Percentiles rank a stretch among this genome's conserved stretches.
Conservation (phyloP, 2,888 invertebrate species). For the Syrista parreyssii region DNA sequence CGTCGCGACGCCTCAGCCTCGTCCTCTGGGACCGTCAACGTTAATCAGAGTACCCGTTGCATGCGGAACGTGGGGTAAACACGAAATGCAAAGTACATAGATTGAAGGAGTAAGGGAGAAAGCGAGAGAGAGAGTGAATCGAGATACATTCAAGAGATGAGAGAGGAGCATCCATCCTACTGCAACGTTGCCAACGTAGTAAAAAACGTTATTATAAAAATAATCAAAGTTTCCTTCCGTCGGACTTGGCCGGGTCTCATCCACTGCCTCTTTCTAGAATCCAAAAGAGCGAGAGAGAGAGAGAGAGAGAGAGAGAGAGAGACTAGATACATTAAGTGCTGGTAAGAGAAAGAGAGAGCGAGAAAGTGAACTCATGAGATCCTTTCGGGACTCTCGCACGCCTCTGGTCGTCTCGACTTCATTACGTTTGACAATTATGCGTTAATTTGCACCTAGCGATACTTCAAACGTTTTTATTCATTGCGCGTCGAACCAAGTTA, state of each 20-base stretch:
- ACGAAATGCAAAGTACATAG: background rate
- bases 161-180: background rate
- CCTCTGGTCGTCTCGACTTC: slow-evolving; percentile 47
- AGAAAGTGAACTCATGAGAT: slow-evolving; percentile 21
- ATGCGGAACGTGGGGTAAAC: background rate
- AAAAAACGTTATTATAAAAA: slow-evolving; percentile 62
- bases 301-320: slow-evolving; percentile 16
- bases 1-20: background rate
- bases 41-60: background rate
- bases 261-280: background rate
- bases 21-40: background rate
- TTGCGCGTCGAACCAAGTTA: slow-evolving; percentile 59
- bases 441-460: slow-evolving; percentile 65
- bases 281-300: background rate
- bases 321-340: background rate
- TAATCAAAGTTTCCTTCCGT: slow-evolving; percentile 61
- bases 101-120: background rate
- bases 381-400: slow-evolving; percentile 11
- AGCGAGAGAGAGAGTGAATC: slow-evolving; percentile 14
- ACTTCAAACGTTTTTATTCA: slow-evolving; percentile 67
- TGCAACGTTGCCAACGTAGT: background rate
- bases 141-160: slow-evolving; percentile 25
- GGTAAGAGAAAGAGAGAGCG: slow-evolving; percentile 14
- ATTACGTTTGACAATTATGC: slow-evolving; percentile 68
- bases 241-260: background rate